Conservation (phyloP, 2,888 invertebrate genomes). For the Eretmocerus hayati region DNA sequence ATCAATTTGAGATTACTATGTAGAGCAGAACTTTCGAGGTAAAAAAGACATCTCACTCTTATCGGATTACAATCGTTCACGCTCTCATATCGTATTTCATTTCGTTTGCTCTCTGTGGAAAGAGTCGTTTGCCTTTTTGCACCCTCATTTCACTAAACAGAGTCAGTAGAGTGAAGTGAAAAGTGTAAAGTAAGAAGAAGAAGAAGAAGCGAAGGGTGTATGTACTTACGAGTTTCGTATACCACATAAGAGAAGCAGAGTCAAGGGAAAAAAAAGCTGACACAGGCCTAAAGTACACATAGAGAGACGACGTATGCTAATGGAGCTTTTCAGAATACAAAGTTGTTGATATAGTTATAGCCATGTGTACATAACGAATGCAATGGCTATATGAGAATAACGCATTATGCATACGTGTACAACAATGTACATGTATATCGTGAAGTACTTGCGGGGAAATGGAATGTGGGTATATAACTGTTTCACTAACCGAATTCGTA, state of each 20-base stretch:
- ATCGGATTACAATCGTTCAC: slow-evolving; percentile 12
- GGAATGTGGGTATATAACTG: too few relatives aligned
- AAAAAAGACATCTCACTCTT: background rate
- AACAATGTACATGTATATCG: background rate
- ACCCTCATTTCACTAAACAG: too few relatives aligned
- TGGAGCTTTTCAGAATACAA: slow-evolving; percentile 4
- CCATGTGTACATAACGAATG: slow-evolving; percentile 4
- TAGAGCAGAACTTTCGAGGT: too few relatives aligned
- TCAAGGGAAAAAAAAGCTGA: background rate
- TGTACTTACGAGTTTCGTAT: background rate
- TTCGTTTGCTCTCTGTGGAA: background rate
- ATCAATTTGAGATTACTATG: too few relatives aligned
- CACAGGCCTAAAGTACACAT: too few relatives aligned
- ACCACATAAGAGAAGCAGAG: too few relatives aligned
- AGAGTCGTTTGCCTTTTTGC: background rate
- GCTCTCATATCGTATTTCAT: background rate
- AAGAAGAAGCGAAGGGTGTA: background rate
- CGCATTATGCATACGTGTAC: slow-evolving; percentile 2
- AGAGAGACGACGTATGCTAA: slow-evolving; percentile 10
- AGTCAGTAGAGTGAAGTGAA: too few relatives aligned
- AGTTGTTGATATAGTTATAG: too few relatives aligned
- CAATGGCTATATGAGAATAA: background rate
- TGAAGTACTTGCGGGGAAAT: background rate
- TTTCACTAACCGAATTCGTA: too few relatives aligned
- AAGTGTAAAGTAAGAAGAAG: too few relatives aligned